Evolutionary conservation across 2,113 vertebrate genomes (phyloP).

Genomic region (Pollimyrus isidori): DNA sequence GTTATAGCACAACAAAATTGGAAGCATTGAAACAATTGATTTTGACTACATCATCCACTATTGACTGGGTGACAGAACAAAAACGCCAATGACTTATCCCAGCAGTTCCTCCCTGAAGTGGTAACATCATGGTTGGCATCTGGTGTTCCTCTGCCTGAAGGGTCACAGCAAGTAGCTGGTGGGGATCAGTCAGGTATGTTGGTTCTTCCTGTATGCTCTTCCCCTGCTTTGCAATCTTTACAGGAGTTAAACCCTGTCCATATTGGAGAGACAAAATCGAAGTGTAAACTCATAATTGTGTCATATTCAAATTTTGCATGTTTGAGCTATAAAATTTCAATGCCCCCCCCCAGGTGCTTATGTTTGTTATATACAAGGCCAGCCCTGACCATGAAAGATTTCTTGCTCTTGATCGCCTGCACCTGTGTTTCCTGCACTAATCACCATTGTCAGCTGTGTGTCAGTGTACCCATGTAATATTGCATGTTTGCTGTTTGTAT

Average conservation of each 20-base stretch:
- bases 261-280: background rate
- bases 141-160: no score
- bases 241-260: background rate
- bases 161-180: no score
- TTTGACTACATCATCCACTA: no score
- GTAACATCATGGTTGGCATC: no score
- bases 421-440: background rate
- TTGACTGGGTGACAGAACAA: no score
- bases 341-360: background rate
- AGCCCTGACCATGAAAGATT: background rate
- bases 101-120: no score
- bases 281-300: background rate
- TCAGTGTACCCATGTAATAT: background rate
- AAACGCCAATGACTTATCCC: no score
- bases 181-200: no score
- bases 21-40: no score
- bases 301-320: background rate
- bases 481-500: background rate
- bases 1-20: background rate
- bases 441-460: background rate
- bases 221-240: background rate
- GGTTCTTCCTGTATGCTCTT: background rate
- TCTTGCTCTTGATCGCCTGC: background rate
- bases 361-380: background rate
- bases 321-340: background rate